Percentiles rank a stretch among this genome's conserved stretches.
Conservation (phyloP, 1,140 invertebrate species). For the Zaprionus camerounensis region DNA sequence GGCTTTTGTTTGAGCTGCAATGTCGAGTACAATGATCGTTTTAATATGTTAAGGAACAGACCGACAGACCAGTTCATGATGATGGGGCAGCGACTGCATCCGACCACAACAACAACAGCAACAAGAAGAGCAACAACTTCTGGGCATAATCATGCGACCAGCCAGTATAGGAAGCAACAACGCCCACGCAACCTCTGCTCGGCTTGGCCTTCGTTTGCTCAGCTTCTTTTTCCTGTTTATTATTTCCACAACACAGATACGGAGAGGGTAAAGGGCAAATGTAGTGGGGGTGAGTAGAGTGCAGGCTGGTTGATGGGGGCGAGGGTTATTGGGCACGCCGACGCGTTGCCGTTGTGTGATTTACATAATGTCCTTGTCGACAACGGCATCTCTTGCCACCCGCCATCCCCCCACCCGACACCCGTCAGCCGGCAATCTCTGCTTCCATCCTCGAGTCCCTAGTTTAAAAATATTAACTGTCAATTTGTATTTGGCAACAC, state of each 20-base stretch:
- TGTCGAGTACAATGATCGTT: slow-evolving; percentile 77
- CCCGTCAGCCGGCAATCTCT: neutral
- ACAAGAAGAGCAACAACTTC: slow-evolving; percentile 30
- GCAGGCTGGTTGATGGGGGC: neutral
- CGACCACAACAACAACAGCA: slow-evolving; percentile 33
- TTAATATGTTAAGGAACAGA: slow-evolving; percentile 71
- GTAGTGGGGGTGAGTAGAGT: neutral
- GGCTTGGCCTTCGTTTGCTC: slow-evolving; percentile 44
- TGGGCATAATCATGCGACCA: slow-evolving; percentile 58
- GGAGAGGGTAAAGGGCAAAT: neutral
- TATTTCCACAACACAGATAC: slow-evolving; percentile 53
- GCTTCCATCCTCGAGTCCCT: slow-evolving; percentile 31
- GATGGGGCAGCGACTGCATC: slow-evolving; percentile 20
- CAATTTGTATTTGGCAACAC: slow-evolving; percentile 82
- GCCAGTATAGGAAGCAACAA: slow-evolving; percentile 40
- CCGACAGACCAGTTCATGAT: slow-evolving; percentile 17
- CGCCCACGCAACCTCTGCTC: slow-evolving; percentile 37
- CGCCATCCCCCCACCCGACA: neutral
- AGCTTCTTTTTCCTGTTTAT: slow-evolving; percentile 70
- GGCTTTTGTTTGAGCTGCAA: slow-evolving; percentile 47
- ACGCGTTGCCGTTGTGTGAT: slow-evolving; percentile 54
- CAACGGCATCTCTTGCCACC: slow-evolving; percentile 22
- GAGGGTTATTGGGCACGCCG: slow-evolving; percentile 24
- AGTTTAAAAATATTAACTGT: slow-evolving; percentile 83
- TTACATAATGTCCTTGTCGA: slow-evolving; percentile 81